phyloP scores from a whole-genome alignment of 2,888 invertebrate species.

The Rhamnusium bicolor region DNA sequence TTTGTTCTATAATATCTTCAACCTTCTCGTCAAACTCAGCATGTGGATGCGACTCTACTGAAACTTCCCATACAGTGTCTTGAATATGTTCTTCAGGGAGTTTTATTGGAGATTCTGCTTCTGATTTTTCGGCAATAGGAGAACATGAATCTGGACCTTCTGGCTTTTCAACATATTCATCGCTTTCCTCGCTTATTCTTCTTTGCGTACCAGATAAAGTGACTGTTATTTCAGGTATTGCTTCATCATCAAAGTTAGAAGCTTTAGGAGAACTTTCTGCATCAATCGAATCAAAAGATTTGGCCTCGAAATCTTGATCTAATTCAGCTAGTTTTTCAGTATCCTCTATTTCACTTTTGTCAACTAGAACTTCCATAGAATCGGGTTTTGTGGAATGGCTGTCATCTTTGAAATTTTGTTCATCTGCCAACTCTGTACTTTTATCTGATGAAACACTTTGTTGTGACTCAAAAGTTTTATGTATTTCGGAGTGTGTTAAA shows the following conservation, averaged over 20 bases:
- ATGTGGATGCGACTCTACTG: constrained; percentile 68
- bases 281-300: constrained; percentile 63
- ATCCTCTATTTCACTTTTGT: constrained; percentile 72
- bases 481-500: constrained; percentile 54
- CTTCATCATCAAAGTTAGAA: constrained; percentile 54
- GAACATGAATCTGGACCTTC: constrained; percentile 10
- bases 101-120: constrained; percentile 63
- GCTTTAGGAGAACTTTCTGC: constrained; percentile 60
- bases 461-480: constrained; percentile 65
- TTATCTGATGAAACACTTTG: constrained; percentile 63
- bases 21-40: constrained; percentile 66
- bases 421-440: constrained; percentile 43
- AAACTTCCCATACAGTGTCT: constrained; percentile 73
- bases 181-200: constrained; percentile 69
- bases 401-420: constrained; percentile 57
- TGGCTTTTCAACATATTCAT: constrained; percentile 61
- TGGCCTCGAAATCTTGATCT: constrained; percentile 69
- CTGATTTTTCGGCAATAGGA: constrained; percentile 48
- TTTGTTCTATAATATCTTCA: constrained; percentile 54
- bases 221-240: constrained; percentile 69
- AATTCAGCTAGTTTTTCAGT: constrained; percentile 71
- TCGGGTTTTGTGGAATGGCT: constrained; percentile 67
- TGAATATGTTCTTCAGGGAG: constrained; percentile 71
- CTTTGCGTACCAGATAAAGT: constrained; percentile 69
- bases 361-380: constrained; percentile 72